These are phyloP conservation scores for Esox lucius DNA, from an alignment of 2,797 vertebrate species.

Conservation along the genomic window DNA sequence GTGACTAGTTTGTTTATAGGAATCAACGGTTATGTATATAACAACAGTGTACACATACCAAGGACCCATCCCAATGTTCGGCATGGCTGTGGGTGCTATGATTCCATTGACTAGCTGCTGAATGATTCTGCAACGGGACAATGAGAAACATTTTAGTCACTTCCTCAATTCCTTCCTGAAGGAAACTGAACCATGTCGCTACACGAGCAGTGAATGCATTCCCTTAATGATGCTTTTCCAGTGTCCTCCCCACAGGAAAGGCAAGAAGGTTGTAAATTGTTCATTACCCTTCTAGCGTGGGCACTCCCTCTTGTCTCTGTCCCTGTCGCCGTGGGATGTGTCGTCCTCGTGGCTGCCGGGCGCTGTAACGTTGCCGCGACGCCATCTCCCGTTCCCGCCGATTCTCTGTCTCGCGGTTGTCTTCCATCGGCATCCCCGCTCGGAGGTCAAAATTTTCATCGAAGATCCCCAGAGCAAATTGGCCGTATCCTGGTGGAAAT, in stretches of 20 bases:
- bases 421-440: constrained; percentile 76
- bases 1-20: background rate
- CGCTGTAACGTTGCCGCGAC: constrained; percentile 86
- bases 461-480: constrained; percentile 91
- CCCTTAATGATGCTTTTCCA: background rate
- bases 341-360: constrained; percentile 87
- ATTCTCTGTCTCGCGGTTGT: constrained; percentile 86
- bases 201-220: background rate
- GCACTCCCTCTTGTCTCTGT: constrained; percentile 89
- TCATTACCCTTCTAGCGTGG: constrained; percentile 89
- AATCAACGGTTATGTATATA: background rate
- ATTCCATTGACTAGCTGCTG: constrained; percentile 97
- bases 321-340: constrained; percentile 85
- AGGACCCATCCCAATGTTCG: constrained; percentile 89
- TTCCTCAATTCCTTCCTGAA: background rate
- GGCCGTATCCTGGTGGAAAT: constrained; percentile 88
- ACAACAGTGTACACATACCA: constrained; percentile 77
- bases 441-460: constrained; percentile 91
- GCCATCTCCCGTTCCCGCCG: constrained; percentile 88
- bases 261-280: constrained; percentile 8
- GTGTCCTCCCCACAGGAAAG: background rate
- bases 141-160: background rate
- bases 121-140: constrained; percentile 83
- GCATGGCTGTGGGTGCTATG: constrained; percentile 93
- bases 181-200: background rate